Evolutionary conservation across 1,140 invertebrate species (phyloP).

Genomic region (Leptinotarsa texana): DNA sequence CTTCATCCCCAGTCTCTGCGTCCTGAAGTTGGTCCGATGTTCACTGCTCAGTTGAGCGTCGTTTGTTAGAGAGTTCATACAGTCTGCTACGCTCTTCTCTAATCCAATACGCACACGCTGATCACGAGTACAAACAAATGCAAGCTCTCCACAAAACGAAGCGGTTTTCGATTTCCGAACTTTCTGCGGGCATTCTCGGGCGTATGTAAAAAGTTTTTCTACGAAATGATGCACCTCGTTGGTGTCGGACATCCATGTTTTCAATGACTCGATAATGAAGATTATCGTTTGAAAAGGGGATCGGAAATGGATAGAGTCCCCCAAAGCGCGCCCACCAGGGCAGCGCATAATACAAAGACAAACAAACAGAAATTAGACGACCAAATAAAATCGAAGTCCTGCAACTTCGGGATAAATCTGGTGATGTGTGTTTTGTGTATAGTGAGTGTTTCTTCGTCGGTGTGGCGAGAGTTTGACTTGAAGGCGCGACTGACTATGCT

Average conservation of each 20-base stretch:
- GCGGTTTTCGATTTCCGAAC: background rate
- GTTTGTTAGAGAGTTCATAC: slow-evolving; percentile 14
- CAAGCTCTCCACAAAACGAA: background rate
- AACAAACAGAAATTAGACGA: slow-evolving; percentile 18
- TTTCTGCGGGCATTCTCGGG: background rate
- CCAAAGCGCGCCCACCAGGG: slow-evolving; percentile 29
- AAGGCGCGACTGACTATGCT: slow-evolving; percentile 42
- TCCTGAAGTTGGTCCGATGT: slow-evolving; percentile 29
- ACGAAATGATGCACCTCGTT: background rate
- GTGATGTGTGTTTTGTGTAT: slow-evolving; percentile 54
- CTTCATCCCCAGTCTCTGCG: slow-evolving; percentile 35
- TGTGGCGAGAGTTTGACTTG: slow-evolving; percentile 46
- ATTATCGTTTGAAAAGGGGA: background rate
- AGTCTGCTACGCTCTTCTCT: slow-evolving; percentile 12
- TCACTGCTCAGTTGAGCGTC: slow-evolving; percentile 36
- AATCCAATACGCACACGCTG: slow-evolving; percentile 17
- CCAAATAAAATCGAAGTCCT: background rate
- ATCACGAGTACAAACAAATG: slow-evolving; percentile 2
- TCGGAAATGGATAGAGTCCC: slow-evolving; percentile 41
- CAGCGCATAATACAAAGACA: slow-evolving; percentile 16
- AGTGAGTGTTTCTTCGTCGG: slow-evolving; percentile 51
- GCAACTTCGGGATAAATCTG: slow-evolving; percentile 39
- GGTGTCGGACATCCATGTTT: background rate
- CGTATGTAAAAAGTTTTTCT: slow-evolving; percentile 1
- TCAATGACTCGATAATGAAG: background rate